phyloP scores from a whole-genome alignment of 2,113 vertebrate species.

The Hippoglossus stenolepis region DNA sequence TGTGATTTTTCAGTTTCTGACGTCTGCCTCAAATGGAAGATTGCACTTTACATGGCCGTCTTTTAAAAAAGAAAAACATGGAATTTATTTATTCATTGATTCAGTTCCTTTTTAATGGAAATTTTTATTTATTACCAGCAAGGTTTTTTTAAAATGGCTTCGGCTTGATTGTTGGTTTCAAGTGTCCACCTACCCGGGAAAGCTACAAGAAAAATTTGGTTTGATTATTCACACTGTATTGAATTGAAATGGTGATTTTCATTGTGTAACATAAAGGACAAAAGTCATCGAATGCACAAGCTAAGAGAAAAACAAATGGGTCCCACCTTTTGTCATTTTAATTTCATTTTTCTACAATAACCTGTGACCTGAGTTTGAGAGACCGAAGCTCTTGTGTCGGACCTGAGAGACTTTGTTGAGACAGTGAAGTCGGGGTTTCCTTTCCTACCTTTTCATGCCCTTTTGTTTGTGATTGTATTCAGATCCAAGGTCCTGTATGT shows the following conservation, averaged over 20 bases:
- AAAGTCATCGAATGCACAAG: constrained; percentile 41
- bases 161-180: constrained; percentile 53
- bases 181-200: constrained; percentile 22
- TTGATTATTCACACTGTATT: constrained; percentile 53
- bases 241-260: constrained; percentile 58
- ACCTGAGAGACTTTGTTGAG: constrained; percentile 49
- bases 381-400: constrained; percentile 42
- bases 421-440: constrained; percentile 45
- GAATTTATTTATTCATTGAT: constrained; percentile 75
- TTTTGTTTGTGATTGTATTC: constrained; percentile 73
- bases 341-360: constrained; percentile 33
- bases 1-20: constrained; percentile 53
- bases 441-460: constrained; percentile 56
- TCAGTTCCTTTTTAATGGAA: constrained; percentile 70
- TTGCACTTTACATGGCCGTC: constrained; percentile 75
- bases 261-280: constrained; percentile 46
- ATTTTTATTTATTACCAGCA: constrained; percentile 71
- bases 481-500: constrained; percentile 69
- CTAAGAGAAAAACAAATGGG: constrained; percentile 59
- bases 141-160: constrained; percentile 60
- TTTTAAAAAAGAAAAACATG: constrained; percentile 53
- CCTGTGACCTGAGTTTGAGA: constrained; percentile 48
- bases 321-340: constrained; percentile 33
- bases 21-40: constrained; percentile 61
- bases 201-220: constrained; percentile 36